These are phyloP conservation scores for Chloroclystis v-ata DNA, from an alignment of 2,888 invertebrate genomes.

Conservation along the genomic window DNA sequence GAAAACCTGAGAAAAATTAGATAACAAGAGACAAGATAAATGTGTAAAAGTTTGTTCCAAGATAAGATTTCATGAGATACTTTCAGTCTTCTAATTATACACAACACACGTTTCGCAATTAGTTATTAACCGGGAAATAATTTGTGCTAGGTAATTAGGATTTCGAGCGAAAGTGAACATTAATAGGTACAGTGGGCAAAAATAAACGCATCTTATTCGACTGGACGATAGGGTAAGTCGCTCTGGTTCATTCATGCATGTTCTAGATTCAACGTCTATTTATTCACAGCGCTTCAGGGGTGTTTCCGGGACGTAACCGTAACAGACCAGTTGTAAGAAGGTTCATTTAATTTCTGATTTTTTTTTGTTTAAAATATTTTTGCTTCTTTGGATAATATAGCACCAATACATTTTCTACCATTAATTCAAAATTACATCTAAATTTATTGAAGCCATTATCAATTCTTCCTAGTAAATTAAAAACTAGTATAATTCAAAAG, in stretches of 20 bases:
- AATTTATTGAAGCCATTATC: no score
- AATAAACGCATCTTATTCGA: conserved; percentile 39
- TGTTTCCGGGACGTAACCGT: no score
- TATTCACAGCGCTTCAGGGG: background rate
- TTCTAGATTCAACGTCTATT: background rate
- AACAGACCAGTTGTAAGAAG: no score
- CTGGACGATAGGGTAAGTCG: background rate
- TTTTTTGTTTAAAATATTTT: no score
- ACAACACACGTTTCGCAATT: conserved; percentile 15
- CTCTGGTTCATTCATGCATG: background rate
- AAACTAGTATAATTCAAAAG: no score
- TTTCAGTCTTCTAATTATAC: conserved; percentile 11
- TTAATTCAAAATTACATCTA: no score
- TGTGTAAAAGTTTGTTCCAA: conserved; percentile 10
- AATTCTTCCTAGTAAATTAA: no score
- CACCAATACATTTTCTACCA: no score
- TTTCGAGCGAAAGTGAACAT: conserved; percentile 28
- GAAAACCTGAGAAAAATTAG: conserved; percentile 2
- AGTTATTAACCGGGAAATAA: conserved; percentile 26
- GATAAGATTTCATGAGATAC: conserved; percentile 8
- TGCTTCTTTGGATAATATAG: no score
- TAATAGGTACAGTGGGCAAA: conserved; percentile 32
- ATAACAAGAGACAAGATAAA: conserved; percentile 9
- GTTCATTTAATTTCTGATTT: no score
- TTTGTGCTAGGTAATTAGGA: conserved; percentile 25